Base-by-base conservation (phyloP, 2,113 vertebrate genomes). In the Sigmodon hispidus region DNA sequence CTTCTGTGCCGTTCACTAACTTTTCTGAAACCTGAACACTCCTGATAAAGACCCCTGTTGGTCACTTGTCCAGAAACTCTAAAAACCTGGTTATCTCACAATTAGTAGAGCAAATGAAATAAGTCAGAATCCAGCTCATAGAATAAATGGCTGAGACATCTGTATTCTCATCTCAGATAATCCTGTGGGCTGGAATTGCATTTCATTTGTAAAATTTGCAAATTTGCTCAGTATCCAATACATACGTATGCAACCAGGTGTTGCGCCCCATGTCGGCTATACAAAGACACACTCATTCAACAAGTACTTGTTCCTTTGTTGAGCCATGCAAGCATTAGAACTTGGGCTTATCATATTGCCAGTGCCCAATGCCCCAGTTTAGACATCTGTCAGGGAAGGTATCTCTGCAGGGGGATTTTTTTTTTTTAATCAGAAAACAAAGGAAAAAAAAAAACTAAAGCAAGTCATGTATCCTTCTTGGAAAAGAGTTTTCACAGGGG, bases 71-170 rank as follows among this genome's bases (percentile, higher is more conserved):
- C 89, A 67, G 72, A 95, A 96, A 95, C 80, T 52, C 59, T 10
- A 92, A 89, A n/a, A 69, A 79, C 24, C 63, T 69, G 73, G 69
- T 52, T 91, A 15, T 50, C 48, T 81, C 72, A 24, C 81, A 31
- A 57, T 52, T 88, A 88, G 48, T n/a, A 86, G 36, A 61, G 77
- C 55, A 94, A 91, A 89, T 59, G 77, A 92, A 94, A 89, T 34
- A 81, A 94, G 92, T 85, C 70, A 67, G 93, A 91, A 83, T 77
- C 67, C 67, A 40, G 67, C 79, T 87, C 69, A 1, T 3, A 36
- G 50, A 72, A 15, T 48, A 22, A 90, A 72, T 76, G 45, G 59
- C 81, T 63, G 40, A 65, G 86, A 83, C 76, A 67, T 59, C 40
- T 92, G 55, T 9, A 31, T 12, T 59, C 81, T 36, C 85, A 81